Conservation (phyloP, 1,140 invertebrate species). For the Plectus sambesii region DNA sequence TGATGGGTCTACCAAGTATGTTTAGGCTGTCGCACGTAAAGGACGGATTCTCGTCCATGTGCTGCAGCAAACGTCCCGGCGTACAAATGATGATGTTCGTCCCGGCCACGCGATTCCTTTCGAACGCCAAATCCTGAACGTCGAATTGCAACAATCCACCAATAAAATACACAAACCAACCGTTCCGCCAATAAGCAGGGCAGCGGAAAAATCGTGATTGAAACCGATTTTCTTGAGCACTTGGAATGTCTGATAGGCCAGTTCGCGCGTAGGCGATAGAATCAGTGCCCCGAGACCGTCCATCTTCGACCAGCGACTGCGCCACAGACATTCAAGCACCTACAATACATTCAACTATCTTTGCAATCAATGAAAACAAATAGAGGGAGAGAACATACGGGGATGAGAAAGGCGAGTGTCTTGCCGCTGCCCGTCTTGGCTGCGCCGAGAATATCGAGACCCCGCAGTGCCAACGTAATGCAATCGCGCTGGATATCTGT, state of each 20-base stretch:
- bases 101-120: slow-evolving; percentile 27
- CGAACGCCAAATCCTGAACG: slow-evolving; percentile 30
- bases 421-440: slow-evolving; percentile 97
- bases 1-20: too few relatives aligned
- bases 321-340: slow-evolving; percentile 55
- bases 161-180: slow-evolving; percentile 26
- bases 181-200: slow-evolving; percentile 73
- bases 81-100: slow-evolving; percentile 91
- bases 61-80: slow-evolving; percentile 83
- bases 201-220: slow-evolving; percentile 83
- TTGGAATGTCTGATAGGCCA: slow-evolving; percentile 95
- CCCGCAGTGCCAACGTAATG: slow-evolving; percentile 69
- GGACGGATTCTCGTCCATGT: slow-evolving; percentile 89
- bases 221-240: slow-evolving; percentile 73
- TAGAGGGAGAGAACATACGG: slow-evolving; percentile 53
- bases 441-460: slow-evolving; percentile 80
- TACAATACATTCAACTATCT: too few relatives aligned
- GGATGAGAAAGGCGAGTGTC: slow-evolving; percentile 92
- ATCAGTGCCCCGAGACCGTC: slow-evolving; percentile 88
- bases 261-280: slow-evolving; percentile 88
- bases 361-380: slow-evolving; percentile 12
- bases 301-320: slow-evolving; percentile 68
- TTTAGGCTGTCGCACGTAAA: slow-evolving; percentile 70
- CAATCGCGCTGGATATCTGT: slow-evolving; percentile 86
- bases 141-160: neutral